These are phyloP conservation scores for Cephalopachus bancanus DNA, from an alignment of 2,797 vertebrate species.

Conservation along the genomic window DNA sequence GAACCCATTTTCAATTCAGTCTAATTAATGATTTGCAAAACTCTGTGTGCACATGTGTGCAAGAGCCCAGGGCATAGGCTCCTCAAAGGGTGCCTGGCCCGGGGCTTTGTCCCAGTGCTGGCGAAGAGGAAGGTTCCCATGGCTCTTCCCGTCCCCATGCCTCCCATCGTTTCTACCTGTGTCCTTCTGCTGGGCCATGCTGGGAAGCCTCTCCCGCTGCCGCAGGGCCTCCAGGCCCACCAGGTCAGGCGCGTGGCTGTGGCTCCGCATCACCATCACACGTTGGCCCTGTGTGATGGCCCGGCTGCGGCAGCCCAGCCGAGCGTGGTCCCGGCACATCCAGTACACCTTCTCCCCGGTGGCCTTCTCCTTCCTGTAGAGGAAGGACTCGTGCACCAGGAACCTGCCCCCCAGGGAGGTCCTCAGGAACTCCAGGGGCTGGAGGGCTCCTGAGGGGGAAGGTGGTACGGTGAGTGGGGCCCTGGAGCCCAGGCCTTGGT, in stretches of 20 bases:
- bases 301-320: conserved; percentile 76
- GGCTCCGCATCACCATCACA: conserved; percentile 80
- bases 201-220: conserved; percentile 63
- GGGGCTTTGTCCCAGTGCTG: background rate
- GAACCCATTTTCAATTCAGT: background rate
- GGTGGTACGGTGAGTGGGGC: rapidly evolving
- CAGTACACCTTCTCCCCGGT: conserved; percentile 76
- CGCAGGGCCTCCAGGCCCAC: conserved; percentile 71
- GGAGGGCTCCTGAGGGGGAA: conserved; percentile 41
- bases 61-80: background rate
- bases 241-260: conserved; percentile 77
- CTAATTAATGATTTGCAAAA: background rate
- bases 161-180: background rate
- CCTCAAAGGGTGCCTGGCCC: rapidly evolving
- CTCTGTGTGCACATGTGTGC: background rate
- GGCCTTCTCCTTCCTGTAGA: conserved; percentile 79
- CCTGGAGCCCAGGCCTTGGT: background rate
- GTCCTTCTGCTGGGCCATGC: background rate
- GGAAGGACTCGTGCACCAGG: conserved; percentile 79
- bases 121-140: too few species aligned
- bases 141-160: background rate
- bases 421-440: conserved; percentile 79
- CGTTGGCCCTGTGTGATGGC: conserved; percentile 77
- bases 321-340: conserved; percentile 80
- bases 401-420: conserved; percentile 77